Percentiles rank a stretch among this genome's conserved stretches.
phyloP scores from a whole-genome alignment of 2,888 invertebrate genomes.

The Harpalus rufipes region DNA sequence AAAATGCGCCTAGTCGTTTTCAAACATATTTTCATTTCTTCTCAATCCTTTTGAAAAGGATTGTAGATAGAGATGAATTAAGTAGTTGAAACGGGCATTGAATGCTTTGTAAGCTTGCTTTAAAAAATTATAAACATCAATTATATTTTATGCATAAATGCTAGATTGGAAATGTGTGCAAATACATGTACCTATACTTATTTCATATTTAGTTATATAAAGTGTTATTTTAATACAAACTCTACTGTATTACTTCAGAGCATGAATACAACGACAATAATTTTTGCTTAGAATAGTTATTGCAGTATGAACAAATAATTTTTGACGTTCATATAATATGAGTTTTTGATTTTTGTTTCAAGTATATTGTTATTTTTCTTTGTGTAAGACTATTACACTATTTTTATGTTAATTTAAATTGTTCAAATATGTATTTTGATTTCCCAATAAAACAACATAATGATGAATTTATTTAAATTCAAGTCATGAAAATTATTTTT shows the following conservation, averaged over 20 bases:
- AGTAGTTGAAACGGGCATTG: constrained; percentile 45
- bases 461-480: neutral
- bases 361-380: constrained; percentile 53
- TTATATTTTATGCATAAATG: constrained; percentile 29
- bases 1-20: neutral
- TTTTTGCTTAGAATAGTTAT: constrained; percentile 47
- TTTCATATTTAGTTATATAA: constrained; percentile 48
- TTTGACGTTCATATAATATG: constrained; percentile 66
- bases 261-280: neutral
- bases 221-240: constrained; percentile 52
- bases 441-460: constrained; percentile 56
- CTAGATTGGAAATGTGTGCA: constrained; percentile 43
- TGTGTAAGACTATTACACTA: constrained; percentile 34
- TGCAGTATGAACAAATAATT: constrained; percentile 65
- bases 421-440: constrained; percentile 60
- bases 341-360: constrained; percentile 61
- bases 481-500: neutral
- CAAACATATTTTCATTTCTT: constrained; percentile 68
- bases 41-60: constrained; percentile 70
- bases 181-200: constrained; percentile 37
- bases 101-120: constrained; percentile 48
- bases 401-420: constrained; percentile 61
- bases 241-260: constrained; percentile 17
- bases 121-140: constrained; percentile 2
- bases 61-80: constrained; percentile 69